Conservation (phyloP, 2,113 vertebrate species). For the Scomber scombrus region DNA sequence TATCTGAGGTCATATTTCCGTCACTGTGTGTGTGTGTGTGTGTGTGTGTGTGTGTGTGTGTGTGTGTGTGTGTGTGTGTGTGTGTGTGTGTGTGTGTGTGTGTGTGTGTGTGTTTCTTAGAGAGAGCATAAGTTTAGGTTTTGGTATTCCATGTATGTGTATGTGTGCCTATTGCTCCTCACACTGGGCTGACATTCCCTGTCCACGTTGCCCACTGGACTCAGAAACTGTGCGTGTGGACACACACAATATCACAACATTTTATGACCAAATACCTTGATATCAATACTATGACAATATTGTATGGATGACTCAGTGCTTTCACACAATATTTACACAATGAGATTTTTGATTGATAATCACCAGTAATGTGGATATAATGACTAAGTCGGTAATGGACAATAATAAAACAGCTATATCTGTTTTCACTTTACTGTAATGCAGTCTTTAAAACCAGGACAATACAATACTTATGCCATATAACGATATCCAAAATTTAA, state of each 20-base stretch:
- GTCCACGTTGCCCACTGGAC: neutral
- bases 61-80: neutral
- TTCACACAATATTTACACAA: too few relatives aligned
- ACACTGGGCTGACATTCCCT: neutral
- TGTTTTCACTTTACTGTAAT: too few relatives aligned
- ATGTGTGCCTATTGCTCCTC: neutral
- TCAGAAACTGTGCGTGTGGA: constrained; percentile 5
- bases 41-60: neutral
- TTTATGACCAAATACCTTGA: neutral
- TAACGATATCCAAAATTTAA: too few relatives aligned
- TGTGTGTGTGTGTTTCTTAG: neutral
- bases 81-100: neutral
- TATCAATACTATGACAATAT: too few relatives aligned
- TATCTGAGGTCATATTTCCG: neutral
- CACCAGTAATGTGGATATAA: too few relatives aligned
- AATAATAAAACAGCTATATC: too few relatives aligned
- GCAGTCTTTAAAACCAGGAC: too few relatives aligned
- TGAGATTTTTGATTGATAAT: too few relatives aligned
- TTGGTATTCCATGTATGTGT: neutral
- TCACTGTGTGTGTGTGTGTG: neutral
- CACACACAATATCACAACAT: neutral
- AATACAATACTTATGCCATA: too few relatives aligned
- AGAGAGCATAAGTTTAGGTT: too few relatives aligned
- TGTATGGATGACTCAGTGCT: too few relatives aligned
- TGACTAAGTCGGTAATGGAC: too few relatives aligned